Evolutionary conservation across 1,140 invertebrate genomes (phyloP), one percentile per base, ranked within the genome.

Genomic region (Acromyrmex heyeri): DNA sequence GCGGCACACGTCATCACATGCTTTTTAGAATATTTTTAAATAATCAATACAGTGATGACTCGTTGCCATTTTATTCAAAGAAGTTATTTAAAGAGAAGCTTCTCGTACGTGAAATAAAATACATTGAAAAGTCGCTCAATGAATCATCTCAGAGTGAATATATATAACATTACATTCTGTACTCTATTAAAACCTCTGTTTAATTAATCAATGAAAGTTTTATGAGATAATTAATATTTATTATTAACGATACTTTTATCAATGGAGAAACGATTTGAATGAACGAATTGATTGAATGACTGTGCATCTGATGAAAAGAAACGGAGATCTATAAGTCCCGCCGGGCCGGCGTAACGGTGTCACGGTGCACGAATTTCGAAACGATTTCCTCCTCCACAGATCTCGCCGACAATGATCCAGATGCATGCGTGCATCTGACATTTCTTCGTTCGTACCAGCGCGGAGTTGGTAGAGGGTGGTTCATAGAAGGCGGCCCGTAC

Each of bases 321-420:
- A 70, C 3, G 48, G 27, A 27, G 38, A 10, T 4, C 3, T 12
- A 10, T 50, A 18, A 34, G 34, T 27, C 30, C 30, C 30, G 14
- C 2, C 30, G 57, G 48, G 64, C 8, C 55, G n/a, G 16, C 59
- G 77, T 69, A 76, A 73, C 65, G 88, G 34, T 85, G 89, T 91
- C 89, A 91, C 89, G 88, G 89, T 91, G 67, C 76, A 70, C 88
- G 88, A 88, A 73, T 90, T 90, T 83, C 77, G 88, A 75, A 76
- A 82, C 86, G 87, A 90, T 90, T 76, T 87, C 64, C 88, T 81
- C 86, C 69, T 89, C 72, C 75, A 90, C 89, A 55, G 75, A 89
- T 79, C 86, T 85, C 79, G 86, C 88, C 86, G 81, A 90, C 86
- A 91, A 91, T 91, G 86, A 88, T 91, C 82, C 89, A 91, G 89